phyloP scores from a whole-genome alignment of 1,140 invertebrate genomes.

The Ceratosolen fusciceps region DNA sequence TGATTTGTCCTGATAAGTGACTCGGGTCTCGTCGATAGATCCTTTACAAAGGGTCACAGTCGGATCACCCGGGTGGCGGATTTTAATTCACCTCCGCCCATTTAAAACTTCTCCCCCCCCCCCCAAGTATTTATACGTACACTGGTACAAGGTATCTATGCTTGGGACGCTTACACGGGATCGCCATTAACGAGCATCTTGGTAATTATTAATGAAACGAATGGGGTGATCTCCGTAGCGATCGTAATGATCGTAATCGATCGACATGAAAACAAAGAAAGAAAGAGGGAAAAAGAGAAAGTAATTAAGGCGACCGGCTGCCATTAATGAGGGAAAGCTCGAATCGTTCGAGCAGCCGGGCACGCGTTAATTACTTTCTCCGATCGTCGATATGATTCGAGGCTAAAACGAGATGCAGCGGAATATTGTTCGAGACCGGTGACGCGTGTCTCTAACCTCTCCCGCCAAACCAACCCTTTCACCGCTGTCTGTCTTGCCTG shows the following conservation, averaged over 20 bases:
- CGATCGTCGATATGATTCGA: conserved; percentile 50
- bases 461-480: no score
- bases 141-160: no score
- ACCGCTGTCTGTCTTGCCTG: no score
- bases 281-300: not conserved
- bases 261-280: no score
- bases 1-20: no score
- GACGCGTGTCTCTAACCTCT: not conserved
- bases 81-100: no score
- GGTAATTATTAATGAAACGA: conserved; percentile 14
- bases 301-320: conserved; percentile 13
- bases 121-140: no score
- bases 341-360: conserved; percentile 4
- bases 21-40: no score
- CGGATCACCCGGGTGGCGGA: no score
- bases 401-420: not conserved
- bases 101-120: no score
- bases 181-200: not conserved
- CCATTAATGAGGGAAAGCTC: conserved; percentile 17
- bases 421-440: no score
- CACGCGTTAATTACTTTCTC: conserved; percentile 52
- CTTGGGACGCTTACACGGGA: not conserved
- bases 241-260: not conserved
- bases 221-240: not conserved
- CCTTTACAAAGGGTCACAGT: no score